Evolutionary conservation across 1,140 invertebrate genomes (phyloP), one percentile per base, ranked within the genome.

Genomic region (Sipha flava): DNA sequence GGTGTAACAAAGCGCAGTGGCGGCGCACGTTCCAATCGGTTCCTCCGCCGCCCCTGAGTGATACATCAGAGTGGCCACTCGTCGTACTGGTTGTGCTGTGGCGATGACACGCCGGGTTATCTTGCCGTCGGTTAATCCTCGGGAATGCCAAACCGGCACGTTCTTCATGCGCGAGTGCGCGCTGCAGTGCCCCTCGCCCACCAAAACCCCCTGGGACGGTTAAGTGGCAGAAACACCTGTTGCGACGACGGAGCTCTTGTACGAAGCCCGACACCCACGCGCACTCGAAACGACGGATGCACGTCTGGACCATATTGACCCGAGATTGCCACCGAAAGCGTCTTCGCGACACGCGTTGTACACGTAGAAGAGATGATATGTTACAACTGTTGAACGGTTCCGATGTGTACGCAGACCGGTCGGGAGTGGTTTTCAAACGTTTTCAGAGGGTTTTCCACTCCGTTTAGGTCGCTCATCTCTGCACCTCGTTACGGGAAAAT

Each of bases 161-260:
- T 77, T 77, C 52, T 34, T 34, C 31, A 49, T 57, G 49, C 57
- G 29, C 6, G 23, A 23, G 9, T 10, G 54, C 7, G 49, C 23
- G 54, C 3, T 6, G 3, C 6, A 7, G 47, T 52, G 47, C 10
- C 5, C 37, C 6, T 0, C 37, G 34, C 10, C 10, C 4, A 34
- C 9, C 3, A 14, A 1, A 1, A 1, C 31, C 1, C 23, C 7
- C 43, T 7, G 0, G 37, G 23, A 26, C 43, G 1, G 40, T 52
- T 52, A 59, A 77, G 52, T 57, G 73, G 73, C 34, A 75, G 4
- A n/a, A 52, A 77, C 73, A 77, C 73, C 73, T 77, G 73, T 77
- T 77, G 52, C 37, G 52, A 59, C 26, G 34, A 57, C 59, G n/a
- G n/a, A n/a, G n/a, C n/a, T n/a, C n/a, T n/a, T n/a, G n/a, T n/a